phyloP scores from a whole-genome alignment of 2,888 invertebrate genomes.

The Steinernema hermaphroditum region DNA sequence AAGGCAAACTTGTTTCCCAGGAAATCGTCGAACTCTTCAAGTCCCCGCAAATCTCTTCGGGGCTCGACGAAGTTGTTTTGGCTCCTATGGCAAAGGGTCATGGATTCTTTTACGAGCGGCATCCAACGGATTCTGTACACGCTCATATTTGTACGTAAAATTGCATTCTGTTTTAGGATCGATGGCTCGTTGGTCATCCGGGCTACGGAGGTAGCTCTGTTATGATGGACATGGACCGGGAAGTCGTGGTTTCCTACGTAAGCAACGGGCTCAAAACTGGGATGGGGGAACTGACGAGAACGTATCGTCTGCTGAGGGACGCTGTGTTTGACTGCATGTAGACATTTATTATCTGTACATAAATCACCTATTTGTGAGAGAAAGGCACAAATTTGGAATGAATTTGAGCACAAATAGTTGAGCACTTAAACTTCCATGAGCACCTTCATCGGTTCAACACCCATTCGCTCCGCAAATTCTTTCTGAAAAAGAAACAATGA shows the following conservation, averaged over 20 bases:
- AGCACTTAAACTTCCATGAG: background rate
- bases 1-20: conserved; percentile 56
- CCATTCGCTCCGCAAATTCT: conserved; percentile 47
- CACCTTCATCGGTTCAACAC: conserved; percentile 38
- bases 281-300: conserved; percentile 63
- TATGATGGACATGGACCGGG: conserved; percentile 64
- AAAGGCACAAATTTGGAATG: conserved; percentile 20
- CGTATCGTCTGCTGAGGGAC: conserved; percentile 56
- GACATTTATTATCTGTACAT: conserved; percentile 26
- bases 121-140: conserved; percentile 56
- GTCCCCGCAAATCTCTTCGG: conserved; percentile 52
- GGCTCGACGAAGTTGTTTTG: conserved; percentile 50
- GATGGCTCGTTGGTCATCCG: conserved; percentile 61
- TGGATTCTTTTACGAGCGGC: conserved; percentile 64
- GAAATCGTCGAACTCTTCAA: conserved; percentile 52
- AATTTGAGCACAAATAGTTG: background rate
- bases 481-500: conserved; percentile 42
- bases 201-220: conserved; percentile 63
- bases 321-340: conserved; percentile 59
- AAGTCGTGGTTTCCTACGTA: conserved; percentile 63
- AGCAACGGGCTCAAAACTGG: conserved; percentile 64
- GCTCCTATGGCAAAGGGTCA: conserved; percentile 57
- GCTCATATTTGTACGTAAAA: background rate
- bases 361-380: background rate
- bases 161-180: conserved; percentile 44